These are phyloP conservation scores for Atherix ibis DNA, from an alignment of 2,888 invertebrate species.

Conservation along the genomic window DNA sequence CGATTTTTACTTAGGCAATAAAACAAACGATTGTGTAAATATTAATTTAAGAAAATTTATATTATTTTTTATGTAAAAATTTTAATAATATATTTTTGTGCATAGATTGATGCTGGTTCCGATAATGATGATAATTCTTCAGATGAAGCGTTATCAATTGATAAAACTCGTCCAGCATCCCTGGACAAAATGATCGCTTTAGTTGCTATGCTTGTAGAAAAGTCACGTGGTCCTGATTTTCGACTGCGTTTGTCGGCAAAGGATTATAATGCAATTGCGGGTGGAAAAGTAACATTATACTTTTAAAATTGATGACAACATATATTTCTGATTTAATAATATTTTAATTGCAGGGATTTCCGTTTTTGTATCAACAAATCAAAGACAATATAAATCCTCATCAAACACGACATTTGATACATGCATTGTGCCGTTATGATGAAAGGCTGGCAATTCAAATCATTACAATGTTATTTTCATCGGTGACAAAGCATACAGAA, in stretches of 20 bases:
- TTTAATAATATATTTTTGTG: slow-evolving; percentile 2
- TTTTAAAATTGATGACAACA: background rate
- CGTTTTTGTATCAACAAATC: slow-evolving; percentile 88
- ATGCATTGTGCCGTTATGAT: slow-evolving; percentile 82
- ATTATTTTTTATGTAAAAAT: background rate
- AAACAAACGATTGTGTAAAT: slow-evolving; percentile 47
- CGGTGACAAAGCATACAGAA: slow-evolving; percentile 81
- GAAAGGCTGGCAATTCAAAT: slow-evolving; percentile 77
- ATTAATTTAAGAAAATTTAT: slow-evolving; percentile 2
- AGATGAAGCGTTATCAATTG: slow-evolving; percentile 38
- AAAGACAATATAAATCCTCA: slow-evolving; percentile 83
- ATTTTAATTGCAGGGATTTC: slow-evolving; percentile 52
- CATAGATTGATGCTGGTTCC: slow-evolving; percentile 30
- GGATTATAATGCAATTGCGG: slow-evolving; percentile 69
- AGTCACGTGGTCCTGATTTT: slow-evolving; percentile 63
- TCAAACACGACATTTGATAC: slow-evolving; percentile 81
- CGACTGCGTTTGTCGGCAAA: slow-evolving; percentile 57
- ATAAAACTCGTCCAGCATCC: slow-evolving; percentile 76
- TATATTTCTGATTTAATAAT: slow-evolving; percentile 4
- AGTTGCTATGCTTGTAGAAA: slow-evolving; percentile 75
- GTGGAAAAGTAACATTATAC: slow-evolving; percentile 51
- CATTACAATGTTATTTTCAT: slow-evolving; percentile 77
- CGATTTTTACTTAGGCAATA: slow-evolving; percentile 82
- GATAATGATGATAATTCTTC: slow-evolving; percentile 35
- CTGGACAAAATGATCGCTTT: slow-evolving; percentile 91